These are phyloP conservation scores for Mola mola DNA, from an alignment of 2,113 vertebrate genomes.

Conservation along the genomic window DNA sequence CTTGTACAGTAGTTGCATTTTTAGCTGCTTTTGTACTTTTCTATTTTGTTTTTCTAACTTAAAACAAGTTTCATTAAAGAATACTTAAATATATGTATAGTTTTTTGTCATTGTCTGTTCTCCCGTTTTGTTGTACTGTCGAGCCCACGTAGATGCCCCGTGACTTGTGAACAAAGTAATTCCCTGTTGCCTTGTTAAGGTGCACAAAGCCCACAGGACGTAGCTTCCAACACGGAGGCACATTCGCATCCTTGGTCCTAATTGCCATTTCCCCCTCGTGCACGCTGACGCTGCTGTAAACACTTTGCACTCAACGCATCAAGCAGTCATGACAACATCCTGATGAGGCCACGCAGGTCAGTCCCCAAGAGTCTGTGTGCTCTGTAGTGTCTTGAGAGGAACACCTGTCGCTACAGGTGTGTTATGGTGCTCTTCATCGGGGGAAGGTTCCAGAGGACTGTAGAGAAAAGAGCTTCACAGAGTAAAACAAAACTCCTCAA, in stretches of 20 bases:
- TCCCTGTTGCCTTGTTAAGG: slow-evolving; percentile 61
- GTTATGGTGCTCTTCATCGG: background rate
- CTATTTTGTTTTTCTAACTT: slow-evolving; percentile 48
- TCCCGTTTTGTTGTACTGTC: background rate
- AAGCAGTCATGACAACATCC: slow-evolving; percentile 15
- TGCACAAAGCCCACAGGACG: slow-evolving; percentile 48
- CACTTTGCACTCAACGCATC: slow-evolving; percentile 26
- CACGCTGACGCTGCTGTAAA: slow-evolving; percentile 35
- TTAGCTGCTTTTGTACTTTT: slow-evolving; percentile 60
- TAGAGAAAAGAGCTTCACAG: background rate
- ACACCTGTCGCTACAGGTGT: background rate
- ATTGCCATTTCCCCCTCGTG: slow-evolving; percentile 28
- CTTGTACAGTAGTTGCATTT: slow-evolving; percentile 35
- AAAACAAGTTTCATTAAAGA: slow-evolving; percentile 30
- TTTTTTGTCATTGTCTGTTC: background rate
- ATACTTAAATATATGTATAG: slow-evolving; percentile 5
- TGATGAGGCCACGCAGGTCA: slow-evolving; percentile 1
- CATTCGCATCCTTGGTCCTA: slow-evolving; percentile 23
- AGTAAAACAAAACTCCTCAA: slow-evolving; percentile 15
- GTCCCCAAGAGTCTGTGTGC: background rate
- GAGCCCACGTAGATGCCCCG: background rate
- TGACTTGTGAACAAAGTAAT: slow-evolving; percentile 23
- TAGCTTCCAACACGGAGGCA: slow-evolving; percentile 50
- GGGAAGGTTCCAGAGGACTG: background rate
- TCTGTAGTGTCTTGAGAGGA: slow-evolving; percentile 24